Percentiles rank a stretch among this genome's conserved stretches.
Evolutionary conservation across 2,888 invertebrate genomes (phyloP).

Genomic region (Diabrotica balteata): DNA sequence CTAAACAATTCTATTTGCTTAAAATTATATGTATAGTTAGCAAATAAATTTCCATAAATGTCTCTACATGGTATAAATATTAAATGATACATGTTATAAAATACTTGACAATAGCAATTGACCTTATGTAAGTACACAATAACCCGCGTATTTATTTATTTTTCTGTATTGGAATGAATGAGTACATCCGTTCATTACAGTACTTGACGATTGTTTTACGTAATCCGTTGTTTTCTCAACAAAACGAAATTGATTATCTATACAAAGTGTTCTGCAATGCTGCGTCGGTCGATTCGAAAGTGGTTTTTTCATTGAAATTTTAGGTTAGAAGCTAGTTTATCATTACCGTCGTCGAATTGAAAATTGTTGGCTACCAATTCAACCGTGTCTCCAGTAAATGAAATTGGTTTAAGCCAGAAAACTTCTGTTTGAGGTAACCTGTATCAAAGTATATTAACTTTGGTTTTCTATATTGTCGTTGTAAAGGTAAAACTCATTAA

Average conservation of each 20-base stretch:
- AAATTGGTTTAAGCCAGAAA: too few relatives aligned
- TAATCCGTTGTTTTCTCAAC: conserved; percentile 24
- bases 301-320: not conserved
- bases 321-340: too few relatives aligned
- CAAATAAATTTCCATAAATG: conserved; percentile 9
- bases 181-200: conserved; percentile 35
- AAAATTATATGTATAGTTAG: not conserved
- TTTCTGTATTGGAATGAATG: conserved; percentile 28
- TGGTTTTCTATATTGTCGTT: too few relatives aligned
- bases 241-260: conserved; percentile 30
- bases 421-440: too few relatives aligned
- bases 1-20: too few relatives aligned
- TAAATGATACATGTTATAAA: not conserved
- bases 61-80: too few relatives aligned
- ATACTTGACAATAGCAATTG: conserved; percentile 22
- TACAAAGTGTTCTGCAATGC: conserved; percentile 19
- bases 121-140: conserved; percentile 31
- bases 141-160: conserved; percentile 21
- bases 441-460: too few relatives aligned
- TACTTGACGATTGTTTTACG: conserved; percentile 32
- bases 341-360: too few relatives aligned
- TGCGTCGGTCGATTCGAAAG: not conserved
- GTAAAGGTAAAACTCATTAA: too few relatives aligned
- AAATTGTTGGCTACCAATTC: too few relatives aligned
- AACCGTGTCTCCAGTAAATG: too few relatives aligned